A percentile compares a stretch with the other conserved stretches of the same genome.
Evolutionary conservation across 1,140 invertebrate genomes (phyloP).

Genomic region (Eumeta japonica): DNA sequence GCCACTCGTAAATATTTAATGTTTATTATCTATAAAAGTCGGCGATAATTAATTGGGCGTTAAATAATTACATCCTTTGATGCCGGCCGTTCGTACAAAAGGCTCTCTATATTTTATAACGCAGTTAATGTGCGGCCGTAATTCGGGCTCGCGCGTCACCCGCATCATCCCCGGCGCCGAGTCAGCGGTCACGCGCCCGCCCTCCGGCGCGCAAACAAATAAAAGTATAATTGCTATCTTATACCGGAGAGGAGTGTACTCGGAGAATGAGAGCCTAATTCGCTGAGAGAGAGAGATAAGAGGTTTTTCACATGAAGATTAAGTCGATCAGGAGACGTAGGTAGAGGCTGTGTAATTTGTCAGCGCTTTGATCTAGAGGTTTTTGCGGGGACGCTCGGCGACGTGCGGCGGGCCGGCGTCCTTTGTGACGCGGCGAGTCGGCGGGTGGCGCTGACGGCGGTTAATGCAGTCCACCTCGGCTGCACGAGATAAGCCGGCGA

Average conservation of each 20-base stretch:
- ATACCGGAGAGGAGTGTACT: no score
- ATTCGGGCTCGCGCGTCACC: slow-evolving; percentile 31
- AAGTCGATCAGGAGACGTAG: no score
- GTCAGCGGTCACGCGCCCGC: no score
- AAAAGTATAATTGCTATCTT: no score
- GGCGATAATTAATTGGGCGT: slow-evolving; percentile 54
- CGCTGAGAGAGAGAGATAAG: no score
- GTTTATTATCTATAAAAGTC: slow-evolving; percentile 55
- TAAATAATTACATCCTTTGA: slow-evolving; percentile 41
- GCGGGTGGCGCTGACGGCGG: slow-evolving; percentile 25
- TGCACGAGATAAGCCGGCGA: slow-evolving; percentile 48
- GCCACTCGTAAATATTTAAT: slow-evolving; percentile 43
- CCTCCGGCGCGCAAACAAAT: no score
- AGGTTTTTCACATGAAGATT: no score
- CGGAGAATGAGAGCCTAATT: no score
- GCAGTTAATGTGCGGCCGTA: slow-evolving; percentile 27
- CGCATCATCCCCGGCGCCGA: no score
- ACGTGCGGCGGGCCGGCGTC: neutral
- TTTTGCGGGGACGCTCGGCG: neutral
- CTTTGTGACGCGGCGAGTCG: slow-evolving; percentile 32
- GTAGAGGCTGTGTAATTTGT: no score
- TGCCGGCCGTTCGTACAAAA: slow-evolving; percentile 17
- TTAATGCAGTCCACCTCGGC: slow-evolving; percentile 46
- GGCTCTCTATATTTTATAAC: slow-evolving; percentile 14
- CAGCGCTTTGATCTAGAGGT: neutral